phyloP scores from a whole-genome alignment of 2,113 vertebrate genomes.

The Siphamia tubifer region DNA sequence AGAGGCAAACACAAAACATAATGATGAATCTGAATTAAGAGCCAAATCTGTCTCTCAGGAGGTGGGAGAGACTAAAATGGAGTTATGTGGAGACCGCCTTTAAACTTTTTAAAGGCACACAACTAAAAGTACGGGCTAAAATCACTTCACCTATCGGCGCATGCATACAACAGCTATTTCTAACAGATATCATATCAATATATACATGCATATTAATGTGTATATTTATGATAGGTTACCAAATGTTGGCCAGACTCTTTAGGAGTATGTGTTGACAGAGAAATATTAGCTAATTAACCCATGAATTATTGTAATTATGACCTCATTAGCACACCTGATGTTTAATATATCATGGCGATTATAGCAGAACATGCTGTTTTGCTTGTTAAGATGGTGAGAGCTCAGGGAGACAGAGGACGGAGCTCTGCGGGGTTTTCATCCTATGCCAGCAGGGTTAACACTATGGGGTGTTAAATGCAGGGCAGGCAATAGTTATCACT shows the following conservation, averaged over 20 bases:
- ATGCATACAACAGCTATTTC: no score
- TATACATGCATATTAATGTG: no score
- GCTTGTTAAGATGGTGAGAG: constrained; percentile 32
- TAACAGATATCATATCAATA: no score
- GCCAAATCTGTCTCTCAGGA: no score
- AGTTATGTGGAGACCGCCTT: no score
- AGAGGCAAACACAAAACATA: no score
- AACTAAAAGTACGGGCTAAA: no score
- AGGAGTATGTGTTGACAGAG: constrained; percentile 11
- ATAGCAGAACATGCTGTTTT: constrained; percentile 44
- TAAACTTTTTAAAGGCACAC: no score
- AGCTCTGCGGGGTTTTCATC: constrained; percentile 34
- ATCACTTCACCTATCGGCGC: no score
- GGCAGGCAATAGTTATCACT: constrained; percentile 3
- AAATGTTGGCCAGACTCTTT: not conserved
- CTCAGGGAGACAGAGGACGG: constrained; percentile 35
- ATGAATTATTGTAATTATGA: constrained; percentile 46
- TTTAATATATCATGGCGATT: constrained; percentile 51
- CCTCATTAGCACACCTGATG: constrained; percentile 51
- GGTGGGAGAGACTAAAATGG: no score
- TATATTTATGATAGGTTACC: not conserved
- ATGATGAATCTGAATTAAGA: no score
- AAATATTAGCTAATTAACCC: constrained; percentile 51
- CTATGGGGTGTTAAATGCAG: constrained; percentile 10
- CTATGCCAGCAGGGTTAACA: constrained; percentile 32